Base-by-base conservation (phyloP, 2,113 vertebrate genomes). In the Laticauda laticaudata region DNA sequence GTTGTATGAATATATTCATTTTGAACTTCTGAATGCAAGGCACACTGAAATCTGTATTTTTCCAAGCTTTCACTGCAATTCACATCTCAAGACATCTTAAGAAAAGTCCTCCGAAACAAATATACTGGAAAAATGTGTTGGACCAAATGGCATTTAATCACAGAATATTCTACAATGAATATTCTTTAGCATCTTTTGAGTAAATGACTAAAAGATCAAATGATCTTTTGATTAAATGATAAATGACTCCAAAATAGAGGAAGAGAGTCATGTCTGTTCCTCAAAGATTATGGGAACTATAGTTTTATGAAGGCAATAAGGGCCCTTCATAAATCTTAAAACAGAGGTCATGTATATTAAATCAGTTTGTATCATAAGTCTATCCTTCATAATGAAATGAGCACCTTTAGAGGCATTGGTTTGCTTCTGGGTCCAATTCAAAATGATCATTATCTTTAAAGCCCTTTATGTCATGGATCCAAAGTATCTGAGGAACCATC, bases 111-210 rank as follows among this genome's bases (percentile, higher is more conserved):
- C 21, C 21, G 34, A 81, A 81, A 81, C 43, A 81, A 43, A 81
- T 39, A 81, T 81, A 81, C 94, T 91, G 53, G 59, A 26, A 69
- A 92, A 90, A 93, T 81, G 94, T 94, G 91, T 87, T n/a, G 34
- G 34, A 81, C 87, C 64, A 54, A 64, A 90, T 24, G 51, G 43
- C 64, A 89, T 87, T 87, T 54, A 29, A 43, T 81, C 18, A 39
- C 18, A 81, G 85, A 92, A 89, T 90, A 94, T 94, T 94, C 92
- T 75, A 92, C 55, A 88, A 86, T 24, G 11, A 48, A 39, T 86
- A 92, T 69, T 92, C 91, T 91, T 87, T 93, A 92, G 90, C 24
- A 3, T 81, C 64, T 75, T 81, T 91, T 81, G 51, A 34, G 21
- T n/a, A 55, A 39, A 39, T 39, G 34, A 39, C 34, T 39, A 39